Base-by-base conservation (phyloP, 2,797 vertebrate species). In the Vipera latastei region DNA sequence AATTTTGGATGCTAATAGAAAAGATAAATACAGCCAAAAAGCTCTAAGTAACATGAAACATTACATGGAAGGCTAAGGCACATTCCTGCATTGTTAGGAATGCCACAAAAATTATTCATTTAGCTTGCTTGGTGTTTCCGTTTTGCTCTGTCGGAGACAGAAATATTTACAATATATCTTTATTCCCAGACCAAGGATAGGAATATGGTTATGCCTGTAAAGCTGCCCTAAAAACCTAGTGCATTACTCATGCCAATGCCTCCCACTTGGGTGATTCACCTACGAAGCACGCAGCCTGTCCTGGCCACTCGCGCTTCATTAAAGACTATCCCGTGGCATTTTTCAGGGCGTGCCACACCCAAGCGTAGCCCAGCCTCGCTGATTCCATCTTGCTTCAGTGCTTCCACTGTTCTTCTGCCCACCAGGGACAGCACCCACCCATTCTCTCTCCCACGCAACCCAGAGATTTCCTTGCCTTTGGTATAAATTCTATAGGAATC, bases 181-280 rank as follows among this genome's bases (percentile, higher is more conserved):
- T 86, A 89, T 63, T 65, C 63, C 56, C 89, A 91, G 89, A 55
- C 38, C 73, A 88, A 65, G n/a, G 4, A 88, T 89, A 78, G 44
- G 53, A 88, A 91, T 16, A 44, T 25, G 78, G 69, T 59, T n/a
- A 59, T 53, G 86, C 90, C 86, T 92, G 91, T 61, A 57, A 86
- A 92, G 89, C 91, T 60, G 59, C 53, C 51, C 53, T 20, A 9
- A 60, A 89, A 90, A 60, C 65, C 14, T 89, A 88, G 57, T 91
- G 69, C 92, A 26, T 91, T 73, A 92, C 60, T 89, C 60, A 89
- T 89, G 73, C 86, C 73, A 86, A 25, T 53, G 90, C 73, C 88
- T 94, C 93, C 91, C 89, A 94, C 90, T 60, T 90, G 83, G 91
- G 89, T 94, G 93, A 94, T n/a, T 94, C 93, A 92, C 86, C 90